phyloP scores from a whole-genome alignment of 1,140 invertebrate species.

The Papilio machaon region DNA sequence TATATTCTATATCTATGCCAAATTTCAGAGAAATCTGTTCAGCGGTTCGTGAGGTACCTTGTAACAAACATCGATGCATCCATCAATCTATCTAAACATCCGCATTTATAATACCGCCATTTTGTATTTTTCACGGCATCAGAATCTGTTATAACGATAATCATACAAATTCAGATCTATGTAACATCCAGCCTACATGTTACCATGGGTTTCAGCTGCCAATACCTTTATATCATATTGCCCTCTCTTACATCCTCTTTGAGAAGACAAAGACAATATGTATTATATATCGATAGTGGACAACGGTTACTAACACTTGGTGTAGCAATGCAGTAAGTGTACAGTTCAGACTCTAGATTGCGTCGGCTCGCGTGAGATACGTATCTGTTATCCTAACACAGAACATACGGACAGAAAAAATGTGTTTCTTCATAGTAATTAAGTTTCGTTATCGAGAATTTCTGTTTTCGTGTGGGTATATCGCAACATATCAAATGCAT shows the following conservation, averaged over 20 bases:
- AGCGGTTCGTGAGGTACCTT: no score
- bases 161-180: no score
- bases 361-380: conserved; percentile 51
- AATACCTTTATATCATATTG: no score
- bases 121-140: no score
- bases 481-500: conserved; percentile 1
- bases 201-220: no score
- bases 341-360: conserved; percentile 29
- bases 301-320: background rate
- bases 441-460: conserved; percentile 46
- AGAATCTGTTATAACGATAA: no score
- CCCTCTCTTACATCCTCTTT: background rate
- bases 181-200: no score
- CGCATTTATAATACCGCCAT: no score
- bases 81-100: no score
- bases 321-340: conserved; percentile 38
- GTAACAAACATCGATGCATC: no score
- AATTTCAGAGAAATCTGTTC: no score
- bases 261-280: background rate
- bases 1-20: no score
- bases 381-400: conserved; percentile 44
- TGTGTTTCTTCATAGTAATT: conserved; percentile 52
- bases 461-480: conserved; percentile 31
- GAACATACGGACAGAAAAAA: conserved; percentile 49
- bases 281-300: background rate